phyloP scores from a whole-genome alignment of 2,113 vertebrate genomes.

The Paradoxurus hermaphroditus region DNA sequence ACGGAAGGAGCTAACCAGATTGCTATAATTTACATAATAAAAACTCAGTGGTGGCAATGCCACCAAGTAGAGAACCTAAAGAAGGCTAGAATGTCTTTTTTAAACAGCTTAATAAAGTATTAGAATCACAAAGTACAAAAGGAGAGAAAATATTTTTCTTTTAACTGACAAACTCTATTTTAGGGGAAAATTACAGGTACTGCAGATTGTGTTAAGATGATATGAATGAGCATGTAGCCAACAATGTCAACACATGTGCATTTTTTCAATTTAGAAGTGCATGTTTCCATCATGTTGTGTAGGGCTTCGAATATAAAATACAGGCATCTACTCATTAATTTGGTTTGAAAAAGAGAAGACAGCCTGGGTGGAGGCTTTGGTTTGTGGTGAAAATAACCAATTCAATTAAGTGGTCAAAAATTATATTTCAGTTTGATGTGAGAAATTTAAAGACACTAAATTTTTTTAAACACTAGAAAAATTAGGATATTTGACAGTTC shows the following conservation, averaged over 20 bases:
- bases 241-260: constrained; percentile 30
- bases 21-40: constrained; percentile 89
- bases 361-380: neutral
- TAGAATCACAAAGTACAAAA: constrained; percentile 70
- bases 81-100: constrained; percentile 74
- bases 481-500: neutral
- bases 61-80: constrained; percentile 77
- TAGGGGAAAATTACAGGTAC: constrained; percentile 40
- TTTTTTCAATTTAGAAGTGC: constrained; percentile 23
- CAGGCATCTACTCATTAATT: neutral
- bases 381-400: neutral
- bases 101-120: constrained; percentile 76
- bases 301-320: constrained; percentile 28
- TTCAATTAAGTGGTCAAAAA: neutral
- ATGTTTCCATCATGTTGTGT: neutral
- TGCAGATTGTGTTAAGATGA: constrained; percentile 56
- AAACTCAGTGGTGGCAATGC: constrained; percentile 82
- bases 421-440: neutral
- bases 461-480: neutral
- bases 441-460: neutral
- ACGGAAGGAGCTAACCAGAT: constrained; percentile 86
- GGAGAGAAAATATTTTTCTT: constrained; percentile 80
- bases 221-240: neutral
- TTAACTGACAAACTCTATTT: constrained; percentile 72
- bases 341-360: constrained; percentile 3